Conservation (phyloP, 1,140 invertebrate genomes). For the Lysiphlebus fabarum region DNA sequence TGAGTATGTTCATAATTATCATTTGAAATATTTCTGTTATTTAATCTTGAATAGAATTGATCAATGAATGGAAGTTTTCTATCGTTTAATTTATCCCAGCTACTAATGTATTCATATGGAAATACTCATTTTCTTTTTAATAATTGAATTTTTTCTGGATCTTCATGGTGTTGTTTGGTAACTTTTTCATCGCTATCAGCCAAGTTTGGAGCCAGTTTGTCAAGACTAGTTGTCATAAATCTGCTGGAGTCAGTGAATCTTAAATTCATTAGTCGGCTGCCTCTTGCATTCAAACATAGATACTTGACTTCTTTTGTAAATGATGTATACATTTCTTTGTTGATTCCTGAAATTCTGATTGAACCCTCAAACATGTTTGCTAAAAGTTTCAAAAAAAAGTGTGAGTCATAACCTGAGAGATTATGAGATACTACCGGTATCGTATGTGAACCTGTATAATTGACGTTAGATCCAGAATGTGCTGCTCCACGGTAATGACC, state of each 20-base stretch:
- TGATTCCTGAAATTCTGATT: conserved; percentile 24
- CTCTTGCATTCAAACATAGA: no score
- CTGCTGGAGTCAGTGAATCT: background rate
- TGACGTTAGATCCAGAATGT: conserved; percentile 42
- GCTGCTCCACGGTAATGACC: conserved; percentile 38
- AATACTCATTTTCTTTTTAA: background rate
- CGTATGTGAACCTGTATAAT: conserved; percentile 33
- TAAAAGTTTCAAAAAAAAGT: conserved; percentile 22
- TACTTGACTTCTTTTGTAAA: conserved; percentile 26
- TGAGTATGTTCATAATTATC: background rate
- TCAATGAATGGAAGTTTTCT: background rate
- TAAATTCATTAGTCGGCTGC: background rate
- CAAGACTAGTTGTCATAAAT: conserved; percentile 9
- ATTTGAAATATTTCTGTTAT: background rate
- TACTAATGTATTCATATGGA: background rate
- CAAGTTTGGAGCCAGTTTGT: conserved; percentile 1
- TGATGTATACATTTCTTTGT: conserved; percentile 31
- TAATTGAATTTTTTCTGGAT: background rate
- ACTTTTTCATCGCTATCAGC: background rate
- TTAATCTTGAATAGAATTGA: background rate
- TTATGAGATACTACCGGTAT: conserved; percentile 43
- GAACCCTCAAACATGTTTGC: no score
- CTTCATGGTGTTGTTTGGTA: background rate
- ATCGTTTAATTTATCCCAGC: background rate
- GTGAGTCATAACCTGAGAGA: conserved; percentile 38